phyloP scores from a whole-genome alignment of 2,888 invertebrate genomes.

The Dascillus cervinus region DNA sequence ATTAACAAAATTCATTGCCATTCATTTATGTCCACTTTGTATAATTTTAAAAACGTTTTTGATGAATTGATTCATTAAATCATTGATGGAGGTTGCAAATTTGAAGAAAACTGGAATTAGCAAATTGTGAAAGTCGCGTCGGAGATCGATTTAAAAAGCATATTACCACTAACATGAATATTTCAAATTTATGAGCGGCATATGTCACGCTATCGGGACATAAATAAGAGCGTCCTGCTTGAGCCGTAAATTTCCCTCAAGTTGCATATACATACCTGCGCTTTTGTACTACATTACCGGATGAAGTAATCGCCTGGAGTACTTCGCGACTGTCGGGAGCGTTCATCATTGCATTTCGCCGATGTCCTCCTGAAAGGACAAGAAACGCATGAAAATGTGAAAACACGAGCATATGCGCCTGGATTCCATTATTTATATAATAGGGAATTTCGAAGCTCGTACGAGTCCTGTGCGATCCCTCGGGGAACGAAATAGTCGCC shows the following conservation, averaged over 20 bases:
- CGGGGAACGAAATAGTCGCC: constrained; percentile 16
- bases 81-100: too few relatives aligned
- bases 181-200: constrained; percentile 20
- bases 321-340: constrained; percentile 35
- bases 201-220: constrained; percentile 17
- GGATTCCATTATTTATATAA: constrained; percentile 20
- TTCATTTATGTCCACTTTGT: too few relatives aligned
- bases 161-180: constrained; percentile 19
- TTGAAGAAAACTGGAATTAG: too few relatives aligned
- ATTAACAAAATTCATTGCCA: too few relatives aligned
- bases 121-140: too few relatives aligned
- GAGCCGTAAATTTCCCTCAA: constrained; percentile 14
- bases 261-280: constrained; percentile 20
- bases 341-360: constrained; percentile 21
- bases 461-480: constrained; percentile 17
- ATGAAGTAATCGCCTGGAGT: constrained; percentile 38
- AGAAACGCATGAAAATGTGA: constrained; percentile 1
- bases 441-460: constrained; percentile 15
- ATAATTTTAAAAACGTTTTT: too few relatives aligned
- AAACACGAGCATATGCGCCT: constrained; percentile 15
- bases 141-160: too few relatives aligned
- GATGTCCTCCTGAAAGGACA: not conserved
- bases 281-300: constrained; percentile 21
- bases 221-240: constrained; percentile 18
- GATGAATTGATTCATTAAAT: too few relatives aligned